phyloP scores from a whole-genome alignment of 2,888 invertebrate species.

The Dasysyrphus tricinctus region DNA sequence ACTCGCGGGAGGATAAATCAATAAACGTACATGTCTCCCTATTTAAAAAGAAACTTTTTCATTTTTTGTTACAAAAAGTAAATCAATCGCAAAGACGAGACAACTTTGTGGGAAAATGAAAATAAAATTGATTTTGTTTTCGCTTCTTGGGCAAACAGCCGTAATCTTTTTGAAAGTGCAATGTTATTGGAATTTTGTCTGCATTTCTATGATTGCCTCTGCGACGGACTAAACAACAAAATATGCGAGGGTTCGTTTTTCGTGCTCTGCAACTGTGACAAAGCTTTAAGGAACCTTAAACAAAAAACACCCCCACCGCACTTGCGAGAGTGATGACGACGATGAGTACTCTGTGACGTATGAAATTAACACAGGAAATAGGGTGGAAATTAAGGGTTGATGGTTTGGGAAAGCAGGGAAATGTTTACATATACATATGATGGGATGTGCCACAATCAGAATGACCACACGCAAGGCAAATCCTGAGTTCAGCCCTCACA shows the following conservation, averaged over 20 bases:
- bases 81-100: conserved; percentile 11
- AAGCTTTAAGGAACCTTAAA: conserved; percentile 61
- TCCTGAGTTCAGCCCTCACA: conserved; percentile 75
- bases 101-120: conserved; percentile 30
- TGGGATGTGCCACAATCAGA: conserved; percentile 5
- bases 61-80: neutral
- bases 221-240: conserved; percentile 18
- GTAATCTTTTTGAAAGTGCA: conserved; percentile 35
- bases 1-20: conserved; percentile 33
- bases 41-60: neutral
- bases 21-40: conserved; percentile 44
- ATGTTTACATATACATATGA: conserved; percentile 13
- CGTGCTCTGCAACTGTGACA: conserved; percentile 53
- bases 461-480: conserved; percentile 43
- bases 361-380: conserved; percentile 58
- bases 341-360: conserved; percentile 48
- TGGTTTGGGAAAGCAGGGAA: conserved; percentile 22
- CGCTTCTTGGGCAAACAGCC: neutral
- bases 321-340: conserved; percentile 42
- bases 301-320: conserved; percentile 30
- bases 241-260: conserved; percentile 8
- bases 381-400: conserved; percentile 67
- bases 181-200: conserved; percentile 59
- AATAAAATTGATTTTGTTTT: conserved; percentile 45
- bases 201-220: conserved; percentile 69